Conservation (phyloP, 2,888 invertebrate species). For the Pristionchus mayeri region DNA sequence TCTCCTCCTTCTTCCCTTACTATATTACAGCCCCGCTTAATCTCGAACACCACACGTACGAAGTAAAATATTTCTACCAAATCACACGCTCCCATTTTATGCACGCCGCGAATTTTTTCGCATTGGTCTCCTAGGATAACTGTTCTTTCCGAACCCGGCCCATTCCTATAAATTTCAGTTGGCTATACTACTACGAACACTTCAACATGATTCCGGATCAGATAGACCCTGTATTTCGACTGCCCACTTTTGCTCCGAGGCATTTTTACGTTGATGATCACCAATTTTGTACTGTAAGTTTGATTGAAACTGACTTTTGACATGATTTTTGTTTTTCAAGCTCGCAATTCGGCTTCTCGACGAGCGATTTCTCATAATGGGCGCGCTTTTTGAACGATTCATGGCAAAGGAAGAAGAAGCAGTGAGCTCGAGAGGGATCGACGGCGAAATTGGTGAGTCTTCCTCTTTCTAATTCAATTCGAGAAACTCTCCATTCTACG, state of each 20-base stretch:
- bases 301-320: no score
- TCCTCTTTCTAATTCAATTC: no score
- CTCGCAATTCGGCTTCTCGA: constrained; percentile 6
- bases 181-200: neutral
- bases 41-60: no score
- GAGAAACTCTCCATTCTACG: no score
- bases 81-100: neutral
- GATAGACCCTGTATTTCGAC: neutral
- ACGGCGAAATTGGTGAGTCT: no score
- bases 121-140: no score
- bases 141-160: neutral
- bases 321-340: neutral
- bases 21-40: no score
- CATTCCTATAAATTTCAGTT: neutral
- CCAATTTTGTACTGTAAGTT: neutral
- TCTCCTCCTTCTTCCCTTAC: neutral
- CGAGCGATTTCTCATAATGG: neutral
- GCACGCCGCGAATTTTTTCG: neutral
- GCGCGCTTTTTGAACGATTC: neutral
- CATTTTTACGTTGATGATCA: neutral
- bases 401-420: neutral
- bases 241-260: neutral
- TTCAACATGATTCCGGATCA: neutral
- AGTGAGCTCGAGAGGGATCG: neutral
- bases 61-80: neutral